Percentiles rank a stretch among this genome's conserved stretches.
Evolutionary conservation across 2,113 vertebrate species (phyloP).

Genomic region (Zosterops hypoxanthus): DNA sequence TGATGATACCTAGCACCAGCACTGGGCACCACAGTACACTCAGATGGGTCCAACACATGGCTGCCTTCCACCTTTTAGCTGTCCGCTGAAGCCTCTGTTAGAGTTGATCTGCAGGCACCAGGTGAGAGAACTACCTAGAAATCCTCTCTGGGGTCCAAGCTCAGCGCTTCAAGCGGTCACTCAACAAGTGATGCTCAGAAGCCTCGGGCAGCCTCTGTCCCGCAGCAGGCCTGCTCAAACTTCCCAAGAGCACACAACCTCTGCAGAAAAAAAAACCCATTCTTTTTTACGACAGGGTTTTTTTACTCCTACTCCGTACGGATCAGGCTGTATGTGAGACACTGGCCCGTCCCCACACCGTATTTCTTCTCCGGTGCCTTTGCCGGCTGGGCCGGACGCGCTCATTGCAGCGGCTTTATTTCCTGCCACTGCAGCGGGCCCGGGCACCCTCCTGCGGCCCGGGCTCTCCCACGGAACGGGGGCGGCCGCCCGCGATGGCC

Average conservation of each 20-base stretch:
- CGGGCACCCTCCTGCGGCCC: rapidly evolving
- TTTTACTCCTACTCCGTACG: not conserved
- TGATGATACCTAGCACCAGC: not conserved
- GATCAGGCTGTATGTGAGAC: not conserved
- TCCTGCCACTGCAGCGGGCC: rapidly evolving
- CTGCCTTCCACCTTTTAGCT: not conserved
- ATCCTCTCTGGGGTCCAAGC: not conserved
- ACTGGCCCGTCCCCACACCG: not conserved
- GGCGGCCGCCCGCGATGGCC: too few relatives aligned
- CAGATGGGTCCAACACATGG: rapidly evolving
- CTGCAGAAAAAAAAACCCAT: too few relatives aligned
- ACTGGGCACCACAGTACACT: too few relatives aligned
- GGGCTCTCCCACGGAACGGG: not conserved
- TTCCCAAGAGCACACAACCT: rapidly evolving
- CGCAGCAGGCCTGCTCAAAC: not conserved
- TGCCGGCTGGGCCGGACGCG: rapidly evolving
- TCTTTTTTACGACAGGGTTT: too few relatives aligned
- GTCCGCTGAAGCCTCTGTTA: not conserved
- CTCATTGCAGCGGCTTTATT: not conserved
- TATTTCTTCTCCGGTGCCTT: not conserved
- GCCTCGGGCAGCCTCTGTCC: too few relatives aligned
- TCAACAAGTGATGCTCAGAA: not conserved
- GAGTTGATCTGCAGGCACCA: too few relatives aligned
- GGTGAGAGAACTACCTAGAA: not conserved
- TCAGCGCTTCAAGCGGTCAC: not conserved